Conservation (phyloP, 92 coral and sea anemone species). For the Zoanthus sansibaricus region DNA sequence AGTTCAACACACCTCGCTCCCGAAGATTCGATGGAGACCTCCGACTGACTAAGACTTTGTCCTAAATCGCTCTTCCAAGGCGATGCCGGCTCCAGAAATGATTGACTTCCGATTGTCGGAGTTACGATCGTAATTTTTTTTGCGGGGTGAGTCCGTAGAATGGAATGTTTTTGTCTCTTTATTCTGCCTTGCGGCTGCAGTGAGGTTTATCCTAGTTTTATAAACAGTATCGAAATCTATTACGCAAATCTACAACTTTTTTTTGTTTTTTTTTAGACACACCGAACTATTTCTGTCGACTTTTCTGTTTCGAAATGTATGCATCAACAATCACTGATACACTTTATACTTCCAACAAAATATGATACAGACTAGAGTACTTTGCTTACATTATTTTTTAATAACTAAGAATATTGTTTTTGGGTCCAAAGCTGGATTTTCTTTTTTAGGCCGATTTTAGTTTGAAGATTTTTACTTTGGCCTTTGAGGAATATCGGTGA, state of each 20-base stretch:
- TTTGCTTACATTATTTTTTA: too few relatives aligned
- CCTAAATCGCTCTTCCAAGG: not conserved
- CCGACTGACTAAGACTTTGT: constrained; percentile 21
- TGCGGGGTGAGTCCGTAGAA: not conserved
- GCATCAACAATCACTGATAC: not conserved
- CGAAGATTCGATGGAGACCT: constrained; percentile 4
- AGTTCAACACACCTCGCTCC: constrained; percentile 8
- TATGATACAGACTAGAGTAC: too few relatives aligned
- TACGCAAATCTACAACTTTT: not conserved
- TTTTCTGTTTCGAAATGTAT: not conserved
- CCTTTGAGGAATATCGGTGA: too few relatives aligned
- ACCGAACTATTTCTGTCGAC: not conserved
- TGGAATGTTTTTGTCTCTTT: not conserved
- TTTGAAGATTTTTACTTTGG: too few relatives aligned
- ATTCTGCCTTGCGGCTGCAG: too few relatives aligned
- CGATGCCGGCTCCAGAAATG: not conserved
- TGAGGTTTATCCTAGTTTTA: not conserved
- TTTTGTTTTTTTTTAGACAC: not conserved
- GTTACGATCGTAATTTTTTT: not conserved
- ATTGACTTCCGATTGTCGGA: not conserved
- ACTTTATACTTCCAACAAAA: not conserved
- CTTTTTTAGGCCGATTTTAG: too few relatives aligned
- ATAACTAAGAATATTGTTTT: too few relatives aligned
- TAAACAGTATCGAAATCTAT: not conserved
- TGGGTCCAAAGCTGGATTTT: too few relatives aligned